Percentiles rank a stretch among this genome's conserved stretches.
Evolutionary conservation across 2,888 invertebrate genomes (phyloP).

Genomic region (Drosophila mercatorum): DNA sequence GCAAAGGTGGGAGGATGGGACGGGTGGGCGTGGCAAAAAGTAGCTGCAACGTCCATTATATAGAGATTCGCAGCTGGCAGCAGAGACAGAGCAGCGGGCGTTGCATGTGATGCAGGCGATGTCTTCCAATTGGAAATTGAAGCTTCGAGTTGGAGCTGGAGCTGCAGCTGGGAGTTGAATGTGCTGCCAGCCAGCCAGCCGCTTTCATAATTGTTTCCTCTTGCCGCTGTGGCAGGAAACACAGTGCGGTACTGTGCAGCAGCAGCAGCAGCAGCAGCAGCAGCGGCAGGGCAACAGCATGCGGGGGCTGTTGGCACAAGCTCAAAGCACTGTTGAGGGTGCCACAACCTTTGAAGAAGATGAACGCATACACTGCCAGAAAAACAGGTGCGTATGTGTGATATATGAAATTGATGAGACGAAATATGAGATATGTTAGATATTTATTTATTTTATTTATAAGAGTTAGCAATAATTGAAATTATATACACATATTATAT

Average conservation of each 20-base stretch:
- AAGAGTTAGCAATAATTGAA: too few relatives aligned
- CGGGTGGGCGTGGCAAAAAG: slow-evolving; percentile 32
- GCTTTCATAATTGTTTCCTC: slow-evolving; percentile 64
- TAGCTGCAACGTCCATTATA: slow-evolving; percentile 49
- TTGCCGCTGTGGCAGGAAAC: slow-evolving; percentile 45
- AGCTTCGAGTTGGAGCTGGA: slow-evolving; percentile 3
- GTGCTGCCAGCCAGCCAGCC: slow-evolving; percentile 40
- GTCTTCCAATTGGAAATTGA: slow-evolving; percentile 10
- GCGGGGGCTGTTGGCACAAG: not conserved
- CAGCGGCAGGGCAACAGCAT: too few relatives aligned
- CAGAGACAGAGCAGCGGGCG: not conserved
- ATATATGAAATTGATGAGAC: not conserved
- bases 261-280: not conserved
- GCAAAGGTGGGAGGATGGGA: slow-evolving; percentile 2
- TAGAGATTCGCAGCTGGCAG: slow-evolving; percentile 13
- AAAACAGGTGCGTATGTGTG: not conserved
- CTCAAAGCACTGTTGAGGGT: slow-evolving; percentile 45
- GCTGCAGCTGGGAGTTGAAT: slow-evolving; percentile 41
- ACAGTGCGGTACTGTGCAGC: slow-evolving; percentile 13
- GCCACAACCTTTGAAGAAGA: slow-evolving; percentile 52
- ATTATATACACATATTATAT: too few relatives aligned
- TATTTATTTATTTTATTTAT: too few relatives aligned
- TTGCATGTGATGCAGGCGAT: slow-evolving; percentile 33
- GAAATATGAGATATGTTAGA: too few relatives aligned
- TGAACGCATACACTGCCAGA: slow-evolving; percentile 27